Base-by-base conservation (phyloP, 2,113 vertebrate genomes). In the Odontophorus gujanensis region DNA sequence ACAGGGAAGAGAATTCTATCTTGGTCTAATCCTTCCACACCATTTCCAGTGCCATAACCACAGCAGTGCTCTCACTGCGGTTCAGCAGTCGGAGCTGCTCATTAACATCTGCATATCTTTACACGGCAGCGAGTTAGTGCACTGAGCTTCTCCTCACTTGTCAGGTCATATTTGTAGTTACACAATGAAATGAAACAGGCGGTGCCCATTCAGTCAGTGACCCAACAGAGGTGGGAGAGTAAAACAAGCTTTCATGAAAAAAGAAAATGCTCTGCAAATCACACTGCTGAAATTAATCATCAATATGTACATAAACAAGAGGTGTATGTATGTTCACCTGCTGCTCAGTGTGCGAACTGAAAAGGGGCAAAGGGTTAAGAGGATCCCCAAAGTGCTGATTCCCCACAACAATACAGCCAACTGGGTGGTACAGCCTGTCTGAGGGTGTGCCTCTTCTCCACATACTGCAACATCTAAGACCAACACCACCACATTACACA, bases 231-330 rank as follows among this genome's bases (percentile, higher is more conserved):
- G 32, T 26, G 66, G 47, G 36, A 87, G 61, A 85, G 51, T 48
- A 71, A 83, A 81, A 77, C 51, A 71, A 83, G 72, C 67, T 77
- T 87, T 85, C 71, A 69, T 40, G 57, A 72, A 71, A 83, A 83
- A 85, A 57, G 71, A 69, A 85, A 95, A 69, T 53, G 38, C 72
- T 36, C n/a, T 76, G 25, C 73, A 93, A 89, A 67, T 77, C 42
- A 11, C 30, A 42, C 53, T 45, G 47, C 34, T 82, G 81, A 82
- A 20, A 11, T 66, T 42, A 17, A 47, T n/a, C 53, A 81, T n/a
- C 43, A 48, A 32, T 26, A 53, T 3, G 38, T 18, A 9, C 32
- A 71, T 20, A 40, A 75, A 11, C 25, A 25, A 76, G 58, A 36
- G 34, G 15, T 32, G 42, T n/a, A n/a, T 12, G 11, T 55, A 77